These are phyloP conservation scores for Gasterosteus nipponicus DNA, from an alignment of 2,113 vertebrate genomes.

Conservation along the genomic window DNA sequence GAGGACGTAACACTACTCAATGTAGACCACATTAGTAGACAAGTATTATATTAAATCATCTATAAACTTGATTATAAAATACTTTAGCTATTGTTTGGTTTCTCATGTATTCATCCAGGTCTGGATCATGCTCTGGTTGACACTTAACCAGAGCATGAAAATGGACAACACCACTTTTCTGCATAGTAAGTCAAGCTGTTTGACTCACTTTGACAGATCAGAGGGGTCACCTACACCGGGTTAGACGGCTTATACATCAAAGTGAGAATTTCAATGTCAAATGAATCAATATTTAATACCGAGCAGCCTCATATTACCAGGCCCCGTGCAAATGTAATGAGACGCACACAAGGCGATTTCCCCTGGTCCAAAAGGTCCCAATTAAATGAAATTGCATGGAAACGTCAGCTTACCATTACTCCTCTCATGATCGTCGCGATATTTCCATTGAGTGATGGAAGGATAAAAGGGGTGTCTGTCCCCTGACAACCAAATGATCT, in stretches of 20 bases:
- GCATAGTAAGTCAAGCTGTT: background rate
- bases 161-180: background rate
- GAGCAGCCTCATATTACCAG: background rate
- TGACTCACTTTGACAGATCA: background rate
- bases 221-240: background rate
- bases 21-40: background rate
- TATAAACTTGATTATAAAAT: background rate
- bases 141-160: background rate
- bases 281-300: background rate
- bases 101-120: background rate
- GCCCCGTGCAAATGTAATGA: background rate
- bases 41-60: background rate
- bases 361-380: conserved; percentile 16
- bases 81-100: background rate
- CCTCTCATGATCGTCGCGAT: background rate
- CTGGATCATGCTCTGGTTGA: background rate
- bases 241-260: background rate
- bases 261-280: background rate
- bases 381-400: conserved; percentile 7
- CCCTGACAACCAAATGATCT: conserved; percentile 47
- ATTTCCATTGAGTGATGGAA: conserved; percentile 37
- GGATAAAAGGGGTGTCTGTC: conserved; percentile 38
- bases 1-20: background rate
- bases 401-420: background rate
- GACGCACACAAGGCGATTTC: background rate